Conservation (phyloP, 2,113 vertebrate genomes). For the Carettochelys insculpta region DNA sequence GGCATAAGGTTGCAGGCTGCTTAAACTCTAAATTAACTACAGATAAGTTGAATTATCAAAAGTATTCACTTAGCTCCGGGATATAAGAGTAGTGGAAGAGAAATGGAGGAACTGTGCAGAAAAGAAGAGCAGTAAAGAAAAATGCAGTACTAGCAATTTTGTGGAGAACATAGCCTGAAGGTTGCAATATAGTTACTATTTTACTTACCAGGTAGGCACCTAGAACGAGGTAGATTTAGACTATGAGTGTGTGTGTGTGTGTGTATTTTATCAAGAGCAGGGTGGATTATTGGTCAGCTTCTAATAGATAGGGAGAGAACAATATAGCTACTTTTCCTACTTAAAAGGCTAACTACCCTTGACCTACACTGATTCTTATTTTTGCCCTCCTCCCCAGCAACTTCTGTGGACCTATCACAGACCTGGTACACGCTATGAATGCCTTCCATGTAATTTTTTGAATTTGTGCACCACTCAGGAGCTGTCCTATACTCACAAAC, state of each 20-base stretch:
- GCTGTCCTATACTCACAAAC: not conserved
- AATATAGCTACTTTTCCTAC: not conserved
- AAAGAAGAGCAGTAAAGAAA: not conserved
- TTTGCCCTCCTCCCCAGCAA: not conserved
- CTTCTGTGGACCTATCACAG: not conserved
- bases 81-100: not conserved
- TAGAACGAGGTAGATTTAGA: not conserved
- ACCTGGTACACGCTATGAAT: not conserved
- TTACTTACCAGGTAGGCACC: not conserved
- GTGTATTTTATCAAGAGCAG: not conserved
- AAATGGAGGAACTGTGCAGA: not conserved
- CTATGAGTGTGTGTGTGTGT: not conserved
- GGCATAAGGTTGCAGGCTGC: not conserved
- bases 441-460: not conserved
- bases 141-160: not conserved
- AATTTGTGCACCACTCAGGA: not conserved
- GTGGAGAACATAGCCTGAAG: not conserved
- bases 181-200: not conserved
- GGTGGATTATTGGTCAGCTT: not conserved
- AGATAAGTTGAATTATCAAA: not conserved
- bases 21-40: not conserved
- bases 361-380: not conserved
- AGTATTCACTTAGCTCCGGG: not conserved
- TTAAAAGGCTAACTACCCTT: not conserved
- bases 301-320: not conserved